Evolutionary conservation across 2,113 vertebrate genomes (phyloP).

Genomic region (Spermophilus dauricus): DNA sequence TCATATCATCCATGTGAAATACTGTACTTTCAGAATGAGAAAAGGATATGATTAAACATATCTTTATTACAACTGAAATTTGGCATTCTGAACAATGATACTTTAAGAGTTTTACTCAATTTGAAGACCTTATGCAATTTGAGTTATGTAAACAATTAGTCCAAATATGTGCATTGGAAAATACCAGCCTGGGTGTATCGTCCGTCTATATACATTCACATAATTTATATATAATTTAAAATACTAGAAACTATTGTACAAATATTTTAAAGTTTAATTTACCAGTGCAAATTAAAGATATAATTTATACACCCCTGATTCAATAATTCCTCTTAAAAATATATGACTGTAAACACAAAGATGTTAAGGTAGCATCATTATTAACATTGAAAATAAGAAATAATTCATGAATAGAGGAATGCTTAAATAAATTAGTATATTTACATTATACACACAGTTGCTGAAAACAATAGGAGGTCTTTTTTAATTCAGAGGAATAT

Average conservation of each 20-base stretch:
- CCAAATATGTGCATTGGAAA: neutral
- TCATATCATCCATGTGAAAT: neutral
- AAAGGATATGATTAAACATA: neutral
- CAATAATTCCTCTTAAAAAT: neutral
- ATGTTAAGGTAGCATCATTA: neutral
- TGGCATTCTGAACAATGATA: neutral
- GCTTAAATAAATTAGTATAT: no score
- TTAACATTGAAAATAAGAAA: neutral
- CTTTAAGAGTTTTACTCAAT: neutral
- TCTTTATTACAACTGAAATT: neutral
- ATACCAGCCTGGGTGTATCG: neutral
- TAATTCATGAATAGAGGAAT: neutral
- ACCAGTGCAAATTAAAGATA: neutral
- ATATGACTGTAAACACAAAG: neutral
- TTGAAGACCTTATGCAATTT: neutral
- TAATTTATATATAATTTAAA: neutral
- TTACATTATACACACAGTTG: neutral
- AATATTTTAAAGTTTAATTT: neutral
- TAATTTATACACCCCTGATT: neutral
- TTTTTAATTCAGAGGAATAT: neutral
- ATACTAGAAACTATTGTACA: neutral
- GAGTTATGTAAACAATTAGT: neutral
- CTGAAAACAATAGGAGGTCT: neutral
- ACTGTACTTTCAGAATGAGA: neutral
- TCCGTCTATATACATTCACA: neutral